A percentile compares a stretch with the other conserved stretches of the same genome.
These are phyloP conservation scores for Subacronicta megacephala DNA, from an alignment of 2,888 invertebrate genomes.

Conservation along the genomic window DNA sequence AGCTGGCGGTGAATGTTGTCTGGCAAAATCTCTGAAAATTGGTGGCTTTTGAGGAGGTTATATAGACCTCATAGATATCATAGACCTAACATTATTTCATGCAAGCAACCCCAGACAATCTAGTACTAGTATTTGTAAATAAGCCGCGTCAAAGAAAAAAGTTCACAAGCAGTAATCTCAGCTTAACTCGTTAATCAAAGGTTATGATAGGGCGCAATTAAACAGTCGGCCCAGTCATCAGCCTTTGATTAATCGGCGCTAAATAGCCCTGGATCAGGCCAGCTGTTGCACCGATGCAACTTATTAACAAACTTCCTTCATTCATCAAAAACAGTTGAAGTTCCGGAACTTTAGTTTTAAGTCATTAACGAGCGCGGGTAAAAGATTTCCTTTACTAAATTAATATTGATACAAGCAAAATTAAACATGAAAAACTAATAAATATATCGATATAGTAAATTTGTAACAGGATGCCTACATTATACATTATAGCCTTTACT, in stretches of 20 bases:
- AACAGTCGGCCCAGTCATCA: conserved; percentile 7
- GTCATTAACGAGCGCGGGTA: conserved; percentile 6
- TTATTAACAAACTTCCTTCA: conserved; percentile 36
- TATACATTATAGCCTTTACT: too few relatives aligned
- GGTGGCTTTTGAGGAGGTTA: too few relatives aligned
- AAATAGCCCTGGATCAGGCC: conserved; percentile 8
- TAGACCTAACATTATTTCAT: too few relatives aligned
- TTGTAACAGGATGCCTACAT: too few relatives aligned
- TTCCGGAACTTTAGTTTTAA: conserved; percentile 13
- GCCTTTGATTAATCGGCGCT: conserved; percentile 26
- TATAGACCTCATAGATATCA: too few relatives aligned
- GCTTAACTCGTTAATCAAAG: conserved; percentile 21
- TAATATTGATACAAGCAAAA: background rate
- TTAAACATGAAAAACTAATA: too few relatives aligned
- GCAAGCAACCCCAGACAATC: background rate
- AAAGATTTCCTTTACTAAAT: conserved; percentile 1
- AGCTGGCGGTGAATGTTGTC: too few relatives aligned
- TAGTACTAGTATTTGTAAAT: background rate
- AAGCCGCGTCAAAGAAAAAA: background rate
- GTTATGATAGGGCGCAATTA: conserved; percentile 20
- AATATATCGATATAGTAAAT: too few relatives aligned
- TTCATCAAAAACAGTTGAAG: conserved; percentile 30
- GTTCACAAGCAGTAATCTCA: conserved; percentile 6
- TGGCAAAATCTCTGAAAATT: too few relatives aligned
- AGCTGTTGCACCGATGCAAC: conserved; percentile 39